These are phyloP conservation scores for Miniopterus natalensis DNA, from an alignment of 2,113 vertebrate genomes.

Conservation along the genomic window DNA sequence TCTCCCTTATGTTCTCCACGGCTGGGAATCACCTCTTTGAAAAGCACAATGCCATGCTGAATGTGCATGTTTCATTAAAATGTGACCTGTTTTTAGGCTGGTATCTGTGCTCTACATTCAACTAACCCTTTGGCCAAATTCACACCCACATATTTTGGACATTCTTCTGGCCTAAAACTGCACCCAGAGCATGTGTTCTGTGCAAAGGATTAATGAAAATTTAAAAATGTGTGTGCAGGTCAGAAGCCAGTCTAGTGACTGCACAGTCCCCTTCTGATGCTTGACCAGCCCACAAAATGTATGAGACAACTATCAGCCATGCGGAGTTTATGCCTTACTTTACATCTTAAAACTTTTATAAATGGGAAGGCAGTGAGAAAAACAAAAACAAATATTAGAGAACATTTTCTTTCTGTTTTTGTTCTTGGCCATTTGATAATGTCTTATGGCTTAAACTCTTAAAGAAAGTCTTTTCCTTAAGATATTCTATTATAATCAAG, in stretches of 20 bases:
- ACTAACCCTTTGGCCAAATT: slow-evolving; percentile 75
- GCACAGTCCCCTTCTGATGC: background rate
- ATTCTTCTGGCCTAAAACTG: slow-evolving; percentile 74
- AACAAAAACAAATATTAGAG: background rate
- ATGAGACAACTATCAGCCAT: background rate
- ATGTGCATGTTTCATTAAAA: slow-evolving; percentile 73
- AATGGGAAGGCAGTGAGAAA: background rate
- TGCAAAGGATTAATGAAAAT: slow-evolving; percentile 59
- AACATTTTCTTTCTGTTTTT: background rate
- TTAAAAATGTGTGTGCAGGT: slow-evolving; percentile 23
- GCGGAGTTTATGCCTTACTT: background rate
- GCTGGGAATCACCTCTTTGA: slow-evolving; percentile 72
- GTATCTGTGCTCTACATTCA: slow-evolving; percentile 63
- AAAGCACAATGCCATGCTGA: slow-evolving; percentile 76
- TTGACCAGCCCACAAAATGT: background rate
- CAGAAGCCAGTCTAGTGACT: slow-evolving; percentile 41
- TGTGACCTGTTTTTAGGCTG: slow-evolving; percentile 67
- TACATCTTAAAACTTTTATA: slow-evolving; percentile 2
- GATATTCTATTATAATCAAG: background rate
- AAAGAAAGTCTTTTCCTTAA: slow-evolving; percentile 29
- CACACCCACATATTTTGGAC: slow-evolving; percentile 80
- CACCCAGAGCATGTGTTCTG: slow-evolving; percentile 71
- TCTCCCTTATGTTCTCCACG: slow-evolving; percentile 39
- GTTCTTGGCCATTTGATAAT: slow-evolving; percentile 11
- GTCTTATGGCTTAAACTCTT: background rate